A percentile compares a stretch with the other conserved stretches of the same genome.
These are phyloP conservation scores for Drosophila macrothrix DNA, from an alignment of 2,888 invertebrate species.

Conservation along the genomic window DNA sequence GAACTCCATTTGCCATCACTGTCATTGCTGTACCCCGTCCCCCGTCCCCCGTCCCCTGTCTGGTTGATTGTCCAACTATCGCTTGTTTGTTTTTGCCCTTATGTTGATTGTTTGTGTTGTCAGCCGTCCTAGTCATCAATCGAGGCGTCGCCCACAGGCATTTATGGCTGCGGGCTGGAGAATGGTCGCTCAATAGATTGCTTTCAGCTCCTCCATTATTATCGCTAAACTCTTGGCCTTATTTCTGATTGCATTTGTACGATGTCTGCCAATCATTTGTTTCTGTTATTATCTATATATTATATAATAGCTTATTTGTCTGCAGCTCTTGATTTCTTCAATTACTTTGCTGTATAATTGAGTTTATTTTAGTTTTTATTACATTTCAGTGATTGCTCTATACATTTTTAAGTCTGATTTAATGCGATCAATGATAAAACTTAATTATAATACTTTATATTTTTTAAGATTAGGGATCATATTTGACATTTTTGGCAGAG, in stretches of 20 bases:
- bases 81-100: conserved; percentile 46
- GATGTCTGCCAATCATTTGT: conserved; percentile 21
- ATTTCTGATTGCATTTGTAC: conserved; percentile 13
- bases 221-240: conserved; percentile 31
- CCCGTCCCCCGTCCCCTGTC: too few relatives aligned
- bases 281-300: neutral
- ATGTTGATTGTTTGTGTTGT: conserved; percentile 59
- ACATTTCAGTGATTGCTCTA: neutral
- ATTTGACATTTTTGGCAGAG: too few relatives aligned
- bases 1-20: conserved; percentile 33
- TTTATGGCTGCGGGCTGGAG: conserved; percentile 8
- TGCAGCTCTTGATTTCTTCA: conserved; percentile 1
- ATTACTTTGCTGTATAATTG: neutral
- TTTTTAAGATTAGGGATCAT: neutral
- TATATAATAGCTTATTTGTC: neutral
- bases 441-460: neutral
- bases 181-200: conserved; percentile 15
- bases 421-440: neutral
- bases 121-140: conserved; percentile 32
- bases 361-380: too few relatives aligned
- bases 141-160: conserved; percentile 29
- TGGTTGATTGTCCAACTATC: conserved; percentile 27
- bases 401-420: neutral
- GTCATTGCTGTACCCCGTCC: neutral
- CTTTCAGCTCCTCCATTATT: conserved; percentile 19